Evolutionary conservation across 2,113 vertebrate species (phyloP), one percentile per base, ranked within the genome.

Genomic region (Lamprotornis superbus): DNA sequence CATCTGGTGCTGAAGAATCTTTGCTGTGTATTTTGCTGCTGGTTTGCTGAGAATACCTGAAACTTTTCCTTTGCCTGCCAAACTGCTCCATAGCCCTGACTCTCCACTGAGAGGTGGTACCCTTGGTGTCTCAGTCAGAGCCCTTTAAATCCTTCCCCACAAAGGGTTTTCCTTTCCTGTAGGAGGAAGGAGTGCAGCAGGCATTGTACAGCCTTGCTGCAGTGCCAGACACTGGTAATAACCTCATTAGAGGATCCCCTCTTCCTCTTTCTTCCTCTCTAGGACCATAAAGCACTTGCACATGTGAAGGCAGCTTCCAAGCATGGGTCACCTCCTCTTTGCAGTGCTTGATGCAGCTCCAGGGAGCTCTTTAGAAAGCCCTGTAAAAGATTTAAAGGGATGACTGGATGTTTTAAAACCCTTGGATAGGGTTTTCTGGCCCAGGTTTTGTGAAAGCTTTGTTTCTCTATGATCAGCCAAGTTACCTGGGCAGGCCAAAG

Each of bases 351-450:
- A 76, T 76, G 61, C 40, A 89, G 46, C 81, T 93, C 89, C 20
- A 65, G 94, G 69, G 91, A 93, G 25, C 80, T 92, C 68, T 83
- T 87, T 47, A 35, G 47, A 86, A 80, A 90, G 18, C 25, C 44
- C 57, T 76, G 78, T 89, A 76, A 83, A 94, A 84, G 47, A 76
- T 83, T 93, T 70, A 87, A 95, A 97, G 77, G 47, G 42, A 11
- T 31, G 76, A 16, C 1, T 60, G 80, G 69, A 61, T 89, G 28
- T 39, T 85, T 93, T 49, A 70, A 61, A 70, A 15, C 10, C 40
- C 33, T 73, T 30, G 49, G 46, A 33, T 33, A 12, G 1, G 4
- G 14, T 59, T 74, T 86, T 90, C 63, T 90, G 63, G 83, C 60
- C 15, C 23, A 13, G 76, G 39, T 15, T 92, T 74, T 70, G 42